Evolutionary conservation across 2,113 vertebrate species (phyloP).

Genomic region (Vidua macroura): DNA sequence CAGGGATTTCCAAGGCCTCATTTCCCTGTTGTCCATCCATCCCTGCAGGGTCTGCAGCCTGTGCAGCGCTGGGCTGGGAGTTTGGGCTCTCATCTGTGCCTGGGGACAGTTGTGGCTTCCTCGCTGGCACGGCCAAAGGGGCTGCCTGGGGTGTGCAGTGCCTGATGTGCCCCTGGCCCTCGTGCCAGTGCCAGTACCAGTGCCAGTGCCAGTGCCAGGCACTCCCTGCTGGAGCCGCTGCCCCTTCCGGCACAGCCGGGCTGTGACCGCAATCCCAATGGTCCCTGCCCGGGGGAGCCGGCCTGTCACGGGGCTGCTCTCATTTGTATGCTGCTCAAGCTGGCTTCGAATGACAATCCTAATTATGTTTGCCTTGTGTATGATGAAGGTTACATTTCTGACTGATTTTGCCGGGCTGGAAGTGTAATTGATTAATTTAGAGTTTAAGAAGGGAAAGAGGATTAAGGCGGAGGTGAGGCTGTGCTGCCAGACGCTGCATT

Average conservation of each 20-base stretch:
- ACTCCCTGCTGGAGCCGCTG: neutral
- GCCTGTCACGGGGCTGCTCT: neutral
- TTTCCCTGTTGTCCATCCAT: neutral
- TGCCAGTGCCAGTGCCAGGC: neutral
- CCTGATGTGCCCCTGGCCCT: neutral
- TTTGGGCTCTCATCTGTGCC: fast-evolving
- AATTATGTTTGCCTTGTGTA: neutral
- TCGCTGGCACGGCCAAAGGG: neutral
- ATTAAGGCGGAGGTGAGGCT: neutral
- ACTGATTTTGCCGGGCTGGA: slow-evolving; percentile 6
- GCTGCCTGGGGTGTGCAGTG: neutral
- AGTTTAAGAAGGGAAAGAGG: neutral
- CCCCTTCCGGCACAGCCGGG: fast-evolving
- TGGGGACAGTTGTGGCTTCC: neutral
- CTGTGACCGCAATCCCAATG: neutral
- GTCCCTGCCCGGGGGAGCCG: neutral
- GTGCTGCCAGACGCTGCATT: slow-evolving; percentile 1
- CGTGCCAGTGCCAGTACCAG: neutral
- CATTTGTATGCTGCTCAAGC: slow-evolving; percentile 2
- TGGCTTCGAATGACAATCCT: neutral
- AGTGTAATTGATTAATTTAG: slow-evolving; percentile 42
- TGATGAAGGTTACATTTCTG: slow-evolving; percentile 20
- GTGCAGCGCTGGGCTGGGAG: neutral
- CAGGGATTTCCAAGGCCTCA: neutral
- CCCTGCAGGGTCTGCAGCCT: neutral